A percentile compares a stretch with the other conserved stretches of the same genome.
phyloP scores from a whole-genome alignment of 2,888 invertebrate genomes.

The Tachystola acroxantha region DNA sequence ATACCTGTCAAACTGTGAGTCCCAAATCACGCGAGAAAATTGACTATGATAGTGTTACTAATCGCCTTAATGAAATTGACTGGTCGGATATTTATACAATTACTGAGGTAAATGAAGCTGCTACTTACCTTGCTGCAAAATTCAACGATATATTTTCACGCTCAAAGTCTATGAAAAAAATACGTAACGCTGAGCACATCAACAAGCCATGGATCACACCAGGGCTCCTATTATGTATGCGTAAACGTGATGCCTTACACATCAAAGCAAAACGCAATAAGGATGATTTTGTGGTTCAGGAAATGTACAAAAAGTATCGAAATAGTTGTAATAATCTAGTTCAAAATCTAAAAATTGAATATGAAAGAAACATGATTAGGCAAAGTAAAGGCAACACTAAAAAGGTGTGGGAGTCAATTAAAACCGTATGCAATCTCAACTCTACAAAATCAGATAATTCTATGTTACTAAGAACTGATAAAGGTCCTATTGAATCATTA shows the following conservation, averaged over 20 bases:
- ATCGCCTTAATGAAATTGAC: background rate
- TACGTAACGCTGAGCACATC: background rate
- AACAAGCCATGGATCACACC: slow-evolving; percentile 3
- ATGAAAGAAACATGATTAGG: background rate
- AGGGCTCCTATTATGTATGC: background rate
- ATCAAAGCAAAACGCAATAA: background rate
- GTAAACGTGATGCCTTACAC: background rate
- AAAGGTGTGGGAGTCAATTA: background rate
- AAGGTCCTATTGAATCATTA: background rate
- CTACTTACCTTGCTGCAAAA: background rate
- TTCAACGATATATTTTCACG: background rate
- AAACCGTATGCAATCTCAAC: background rate
- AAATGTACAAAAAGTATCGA: background rate
- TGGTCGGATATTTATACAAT: background rate
- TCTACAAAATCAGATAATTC: background rate
- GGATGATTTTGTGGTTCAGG: background rate
- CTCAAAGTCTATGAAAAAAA: background rate
- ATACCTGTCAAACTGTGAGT: no score
- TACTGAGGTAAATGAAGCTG: background rate
- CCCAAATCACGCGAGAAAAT: background rate
- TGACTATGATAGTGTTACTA: background rate
- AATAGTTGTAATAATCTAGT: background rate
- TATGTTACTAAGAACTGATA: background rate
- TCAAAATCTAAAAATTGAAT: background rate
- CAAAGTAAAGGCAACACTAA: background rate